These are phyloP conservation scores for Crax fasciolata DNA, from an alignment of 2,797 vertebrate genomes.

Conservation along the genomic window DNA sequence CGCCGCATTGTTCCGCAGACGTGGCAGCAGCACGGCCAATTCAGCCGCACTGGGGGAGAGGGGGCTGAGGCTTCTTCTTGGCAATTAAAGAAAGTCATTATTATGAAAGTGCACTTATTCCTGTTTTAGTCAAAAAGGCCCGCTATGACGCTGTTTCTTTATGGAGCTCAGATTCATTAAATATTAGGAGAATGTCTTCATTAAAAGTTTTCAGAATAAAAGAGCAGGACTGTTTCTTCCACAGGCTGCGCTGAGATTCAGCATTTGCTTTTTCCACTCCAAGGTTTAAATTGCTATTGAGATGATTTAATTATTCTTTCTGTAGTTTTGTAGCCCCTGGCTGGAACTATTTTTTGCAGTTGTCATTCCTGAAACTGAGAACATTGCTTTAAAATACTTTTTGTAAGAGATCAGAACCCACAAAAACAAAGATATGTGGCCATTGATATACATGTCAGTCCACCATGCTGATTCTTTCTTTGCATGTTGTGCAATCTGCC, in stretches of 20 bases:
- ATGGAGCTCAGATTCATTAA: not conserved
- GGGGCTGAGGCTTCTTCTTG: not conserved
- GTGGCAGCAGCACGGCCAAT: conserved; percentile 22
- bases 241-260: not conserved
- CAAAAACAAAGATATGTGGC: not conserved
- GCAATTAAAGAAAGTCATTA: not conserved
- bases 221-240: not conserved
- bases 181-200: not conserved
- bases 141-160: not conserved
- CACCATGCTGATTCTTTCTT: not conserved
- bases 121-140: not conserved
- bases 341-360: not conserved
- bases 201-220: not conserved
- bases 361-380: conserved; percentile 18
- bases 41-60: not conserved
- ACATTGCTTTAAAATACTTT: conserved; percentile 16
- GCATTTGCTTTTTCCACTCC: not conserved
- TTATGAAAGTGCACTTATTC: conserved; percentile 2
- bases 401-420: not conserved
- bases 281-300: not conserved
- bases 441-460: not conserved
- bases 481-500: not conserved
- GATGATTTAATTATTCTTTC: conserved; percentile 2
- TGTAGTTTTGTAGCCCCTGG: not conserved
- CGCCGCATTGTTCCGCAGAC: not conserved